Conservation (phyloP, 2,888 invertebrate species). For the Xanthia icteritia region DNA sequence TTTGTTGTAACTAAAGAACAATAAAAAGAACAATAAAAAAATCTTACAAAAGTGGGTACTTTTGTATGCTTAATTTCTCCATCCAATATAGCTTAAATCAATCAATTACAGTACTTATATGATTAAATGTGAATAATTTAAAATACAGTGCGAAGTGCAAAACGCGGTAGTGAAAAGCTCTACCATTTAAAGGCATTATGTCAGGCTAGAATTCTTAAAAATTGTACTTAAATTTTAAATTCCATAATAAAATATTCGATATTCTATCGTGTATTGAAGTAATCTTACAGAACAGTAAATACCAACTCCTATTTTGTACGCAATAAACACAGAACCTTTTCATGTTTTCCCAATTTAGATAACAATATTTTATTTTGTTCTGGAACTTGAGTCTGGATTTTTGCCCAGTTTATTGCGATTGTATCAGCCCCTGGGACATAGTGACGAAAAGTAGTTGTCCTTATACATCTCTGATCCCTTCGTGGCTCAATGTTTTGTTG, state of each 20-base stretch:
- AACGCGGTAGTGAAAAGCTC: not conserved
- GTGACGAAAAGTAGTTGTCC: not conserved
- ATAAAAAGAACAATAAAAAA: too few species aligned
- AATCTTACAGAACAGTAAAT: not conserved
- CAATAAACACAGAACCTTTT: too few species aligned
- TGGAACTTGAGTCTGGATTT: too few species aligned
- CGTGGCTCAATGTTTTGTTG: not conserved
- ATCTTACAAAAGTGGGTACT: not conserved
- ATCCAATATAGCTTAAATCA: not conserved
- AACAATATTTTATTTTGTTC: not conserved
- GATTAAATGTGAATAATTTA: not conserved
- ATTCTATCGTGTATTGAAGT: not conserved
- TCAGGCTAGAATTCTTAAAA: not conserved
- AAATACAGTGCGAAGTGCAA: not conserved
- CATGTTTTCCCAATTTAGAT: not conserved
- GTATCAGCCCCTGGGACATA: not conserved
- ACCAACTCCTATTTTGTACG: not conserved
- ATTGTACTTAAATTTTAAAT: not conserved
- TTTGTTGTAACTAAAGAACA: conserved; percentile 7
- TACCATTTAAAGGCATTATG: not conserved
- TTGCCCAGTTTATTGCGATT: too few species aligned
- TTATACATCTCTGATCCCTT: not conserved
- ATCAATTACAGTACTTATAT: not conserved
- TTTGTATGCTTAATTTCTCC: too few species aligned
- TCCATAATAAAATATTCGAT: too few species aligned